These are phyloP conservation scores for Python bivittatus DNA, from an alignment of 2,113 vertebrate species.

Conservation along the genomic window DNA sequence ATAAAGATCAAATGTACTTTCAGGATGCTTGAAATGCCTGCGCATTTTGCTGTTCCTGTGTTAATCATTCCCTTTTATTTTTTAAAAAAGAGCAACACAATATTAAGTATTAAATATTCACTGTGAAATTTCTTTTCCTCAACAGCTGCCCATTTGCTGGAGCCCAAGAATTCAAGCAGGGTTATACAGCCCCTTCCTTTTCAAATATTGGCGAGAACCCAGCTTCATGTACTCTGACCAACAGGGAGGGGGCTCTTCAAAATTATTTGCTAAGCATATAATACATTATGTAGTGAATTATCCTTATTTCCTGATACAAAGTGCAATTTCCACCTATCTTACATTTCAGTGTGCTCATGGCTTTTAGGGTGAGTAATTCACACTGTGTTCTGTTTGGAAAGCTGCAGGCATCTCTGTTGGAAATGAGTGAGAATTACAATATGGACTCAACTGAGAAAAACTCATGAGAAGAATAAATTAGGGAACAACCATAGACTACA, in stretches of 20 bases:
- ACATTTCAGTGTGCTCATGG: not conserved
- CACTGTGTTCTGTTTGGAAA: not conserved
- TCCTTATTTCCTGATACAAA: slow-evolving; percentile 9
- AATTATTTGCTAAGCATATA: not conserved
- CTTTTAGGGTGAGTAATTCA: slow-evolving; percentile 1
- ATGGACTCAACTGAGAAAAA: slow-evolving; percentile 5
- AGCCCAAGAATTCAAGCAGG: slow-evolving; percentile 35
- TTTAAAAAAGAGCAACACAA: slow-evolving; percentile 33
- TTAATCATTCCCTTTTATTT: not conserved
- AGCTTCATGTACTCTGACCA: not conserved
- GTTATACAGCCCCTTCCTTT: not conserved
- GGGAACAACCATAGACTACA: not conserved
- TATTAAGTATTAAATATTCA: slow-evolving; percentile 40
- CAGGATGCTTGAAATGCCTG: not conserved
- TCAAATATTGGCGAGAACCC: slow-evolving; percentile 33
- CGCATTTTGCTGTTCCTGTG: slow-evolving; percentile 37
- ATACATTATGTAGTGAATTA: not conserved
- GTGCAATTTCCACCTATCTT: not conserved
- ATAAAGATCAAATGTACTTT: not conserved
- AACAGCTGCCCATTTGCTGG: slow-evolving; percentile 30
- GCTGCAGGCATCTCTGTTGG: not conserved
- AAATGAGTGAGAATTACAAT: not conserved
- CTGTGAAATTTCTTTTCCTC: slow-evolving; percentile 9
- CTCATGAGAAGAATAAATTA: not conserved
- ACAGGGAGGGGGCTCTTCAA: not conserved